Base-by-base conservation (phyloP, 2,797 vertebrate species). In the Xenentodon cancila region DNA sequence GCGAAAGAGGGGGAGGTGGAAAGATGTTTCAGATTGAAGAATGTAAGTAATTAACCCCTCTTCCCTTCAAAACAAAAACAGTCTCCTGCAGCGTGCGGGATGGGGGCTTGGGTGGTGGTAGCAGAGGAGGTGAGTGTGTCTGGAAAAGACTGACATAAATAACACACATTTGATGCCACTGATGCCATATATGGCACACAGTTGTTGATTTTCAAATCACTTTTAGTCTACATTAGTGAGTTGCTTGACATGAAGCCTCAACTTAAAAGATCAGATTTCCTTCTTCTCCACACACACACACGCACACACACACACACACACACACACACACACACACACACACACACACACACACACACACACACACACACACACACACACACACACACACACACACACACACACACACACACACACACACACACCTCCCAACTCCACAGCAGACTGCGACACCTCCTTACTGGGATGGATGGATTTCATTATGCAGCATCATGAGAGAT, bases 391-490 rank as follows among this genome's bases (percentile, higher is more conserved):
- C n/a, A n/a, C n/a, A n/a, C n/a, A n/a, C n/a, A n/a, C n/a, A n/a
- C n/a, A n/a, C n/a, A n/a, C n/a, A n/a, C n/a, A n/a, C n/a, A n/a
- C n/a, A n/a, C n/a, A n/a, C n/a, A n/a, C n/a, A n/a, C 5, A 20
- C 68, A 25, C 63, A 25, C 30, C 30, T 52, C 59, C 27, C 32
- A 42, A 48, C 25, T 30, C 54, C 64, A 65, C 74, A 84, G 73
- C 75, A 75, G 21, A 60, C 59, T 44, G 64, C 46, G 65, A 91
- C 90, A 84, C 85, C 80, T 88, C 69, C 70, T 86, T 89, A 91
- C 87, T 88, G 86, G 89, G 81, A 89, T 89, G 80, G 85, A 88
- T 91, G 85, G 85, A 82, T 85, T 81, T 88, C 69, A 84, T 92
- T 89, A 91, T 73, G 71, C 49, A 76, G 69, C 58, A 76, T 76